phyloP scores from a whole-genome alignment of 2,797 vertebrate species.

The Pagetopsis macropterus region DNA sequence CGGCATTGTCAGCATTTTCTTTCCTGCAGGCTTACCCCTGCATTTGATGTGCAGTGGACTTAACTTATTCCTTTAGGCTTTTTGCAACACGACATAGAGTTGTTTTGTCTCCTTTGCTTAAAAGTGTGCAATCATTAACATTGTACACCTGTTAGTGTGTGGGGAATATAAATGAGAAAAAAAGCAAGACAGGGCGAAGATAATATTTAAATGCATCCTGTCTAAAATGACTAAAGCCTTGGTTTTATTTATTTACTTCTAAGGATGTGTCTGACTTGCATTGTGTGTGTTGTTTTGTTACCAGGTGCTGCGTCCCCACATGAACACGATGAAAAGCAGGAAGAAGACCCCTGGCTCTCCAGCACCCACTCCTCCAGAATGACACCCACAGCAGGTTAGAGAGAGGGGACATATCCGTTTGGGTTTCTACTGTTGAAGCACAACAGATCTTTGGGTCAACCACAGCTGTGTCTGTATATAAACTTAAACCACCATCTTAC shows the following conservation, averaged over 20 bases:
- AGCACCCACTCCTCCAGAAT: conserved; percentile 21
- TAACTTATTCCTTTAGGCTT: background rate
- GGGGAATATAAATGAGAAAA: background rate
- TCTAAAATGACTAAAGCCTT: background rate
- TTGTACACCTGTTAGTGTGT: background rate
- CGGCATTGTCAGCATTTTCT: conserved; percentile 36
- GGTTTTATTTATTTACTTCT: too few species aligned
- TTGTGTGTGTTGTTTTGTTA: conserved; percentile 24
- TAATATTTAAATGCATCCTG: background rate
- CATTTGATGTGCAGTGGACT: conserved; percentile 4
- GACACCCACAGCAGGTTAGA: conserved; percentile 54
- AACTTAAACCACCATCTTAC: background rate
- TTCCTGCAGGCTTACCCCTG: conserved; percentile 12
- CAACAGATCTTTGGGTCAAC: background rate
- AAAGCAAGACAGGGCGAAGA: too few species aligned
- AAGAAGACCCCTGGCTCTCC: conserved; percentile 24
- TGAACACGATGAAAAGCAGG: conserved; percentile 23
- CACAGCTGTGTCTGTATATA: background rate
- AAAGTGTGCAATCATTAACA: background rate
- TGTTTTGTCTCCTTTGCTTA: background rate
- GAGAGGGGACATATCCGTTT: background rate
- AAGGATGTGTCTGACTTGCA: background rate
- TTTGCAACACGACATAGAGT: background rate
- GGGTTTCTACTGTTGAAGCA: background rate
- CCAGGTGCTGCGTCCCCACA: conserved; percentile 22